These are phyloP conservation scores for Polyergus mexicanus DNA, from an alignment of 1,140 invertebrate species.

Conservation along the genomic window DNA sequence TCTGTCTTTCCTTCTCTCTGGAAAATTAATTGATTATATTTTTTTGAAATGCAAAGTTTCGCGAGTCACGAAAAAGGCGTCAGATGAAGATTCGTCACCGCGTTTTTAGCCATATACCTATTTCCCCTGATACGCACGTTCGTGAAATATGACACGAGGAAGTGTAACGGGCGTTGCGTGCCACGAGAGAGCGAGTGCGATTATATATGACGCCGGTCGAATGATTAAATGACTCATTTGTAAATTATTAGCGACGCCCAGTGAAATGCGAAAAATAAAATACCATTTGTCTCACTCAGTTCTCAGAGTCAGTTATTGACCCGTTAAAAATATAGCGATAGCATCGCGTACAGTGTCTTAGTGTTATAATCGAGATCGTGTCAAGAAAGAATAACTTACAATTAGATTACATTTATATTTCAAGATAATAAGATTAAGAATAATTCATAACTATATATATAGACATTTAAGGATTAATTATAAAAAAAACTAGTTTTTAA, in stretches of 20 bases:
- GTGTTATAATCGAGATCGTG: background rate
- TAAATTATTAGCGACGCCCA: constrained; percentile 52
- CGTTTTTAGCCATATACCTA: constrained; percentile 2
- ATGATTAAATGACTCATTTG: constrained; percentile 59
- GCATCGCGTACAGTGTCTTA: background rate
- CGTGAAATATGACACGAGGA: constrained; percentile 46
- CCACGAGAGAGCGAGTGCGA: constrained; percentile 14
- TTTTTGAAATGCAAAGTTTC: constrained; percentile 7
- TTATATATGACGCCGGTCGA: constrained; percentile 1
- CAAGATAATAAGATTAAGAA: background rate
- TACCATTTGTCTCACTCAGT: constrained; percentile 1
- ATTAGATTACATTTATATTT: background rate
- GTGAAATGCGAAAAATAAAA: constrained; percentile 55
- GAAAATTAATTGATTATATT: constrained; percentile 8
- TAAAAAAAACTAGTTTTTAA: background rate
- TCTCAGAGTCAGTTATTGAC: constrained; percentile 8
- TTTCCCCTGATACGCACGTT: constrained; percentile 7
- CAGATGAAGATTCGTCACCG: constrained; percentile 11
- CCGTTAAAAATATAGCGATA: background rate
- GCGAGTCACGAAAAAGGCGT: background rate
- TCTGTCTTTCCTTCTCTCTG: background rate
- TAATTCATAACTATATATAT: no score
- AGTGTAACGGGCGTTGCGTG: constrained; percentile 51
- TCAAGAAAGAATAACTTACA: background rate
- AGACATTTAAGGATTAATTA: background rate